A percentile compares a stretch with the other conserved stretches of the same genome.
These are phyloP conservation scores for Takifugu flavidus DNA, from an alignment of 2,113 vertebrate genomes.

Conservation along the genomic window DNA sequence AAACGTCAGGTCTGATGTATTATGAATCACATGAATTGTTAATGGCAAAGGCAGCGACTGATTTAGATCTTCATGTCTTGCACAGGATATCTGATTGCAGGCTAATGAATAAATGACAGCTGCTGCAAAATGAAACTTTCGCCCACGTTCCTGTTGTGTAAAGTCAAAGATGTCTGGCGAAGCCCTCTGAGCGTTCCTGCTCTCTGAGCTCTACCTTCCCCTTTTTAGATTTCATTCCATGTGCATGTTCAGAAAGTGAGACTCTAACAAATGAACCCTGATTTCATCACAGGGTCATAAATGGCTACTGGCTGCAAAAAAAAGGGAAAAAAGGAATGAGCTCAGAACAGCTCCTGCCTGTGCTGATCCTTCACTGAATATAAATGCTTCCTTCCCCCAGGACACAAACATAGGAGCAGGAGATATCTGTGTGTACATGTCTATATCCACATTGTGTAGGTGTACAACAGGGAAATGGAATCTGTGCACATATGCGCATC, in stretches of 20 bases:
- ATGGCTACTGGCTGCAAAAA: slow-evolving; percentile 44
- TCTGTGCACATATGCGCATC: slow-evolving; percentile 11
- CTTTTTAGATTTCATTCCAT: slow-evolving; percentile 18
- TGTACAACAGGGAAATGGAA: slow-evolving; percentile 19
- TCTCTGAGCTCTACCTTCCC: background rate
- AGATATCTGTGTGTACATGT: slow-evolving; percentile 27
- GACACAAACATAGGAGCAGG: slow-evolving; percentile 28
- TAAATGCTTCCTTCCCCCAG: slow-evolving; percentile 51
- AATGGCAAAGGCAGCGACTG: slow-evolving; percentile 77
- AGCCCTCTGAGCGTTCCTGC: background rate
- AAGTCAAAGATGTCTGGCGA: slow-evolving; percentile 28
- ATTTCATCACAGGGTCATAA: slow-evolving; percentile 60
- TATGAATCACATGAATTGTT: slow-evolving; percentile 92
- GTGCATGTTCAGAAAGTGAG: slow-evolving; percentile 22
- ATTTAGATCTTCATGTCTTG: slow-evolving; percentile 83
- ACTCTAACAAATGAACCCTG: slow-evolving; percentile 38
- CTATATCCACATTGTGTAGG: slow-evolving; percentile 31
- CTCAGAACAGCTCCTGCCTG: slow-evolving; percentile 34
- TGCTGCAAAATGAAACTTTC: slow-evolving; percentile 82
- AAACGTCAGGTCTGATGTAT: slow-evolving; percentile 78
- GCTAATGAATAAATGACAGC: slow-evolving; percentile 91
- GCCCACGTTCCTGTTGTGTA: slow-evolving; percentile 68
- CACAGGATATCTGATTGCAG: slow-evolving; percentile 74
- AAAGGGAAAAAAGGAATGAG: background rate
- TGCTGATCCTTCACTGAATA: slow-evolving; percentile 47